Conservation (phyloP, 2,113 vertebrate species). For the Canis aureus region DNA sequence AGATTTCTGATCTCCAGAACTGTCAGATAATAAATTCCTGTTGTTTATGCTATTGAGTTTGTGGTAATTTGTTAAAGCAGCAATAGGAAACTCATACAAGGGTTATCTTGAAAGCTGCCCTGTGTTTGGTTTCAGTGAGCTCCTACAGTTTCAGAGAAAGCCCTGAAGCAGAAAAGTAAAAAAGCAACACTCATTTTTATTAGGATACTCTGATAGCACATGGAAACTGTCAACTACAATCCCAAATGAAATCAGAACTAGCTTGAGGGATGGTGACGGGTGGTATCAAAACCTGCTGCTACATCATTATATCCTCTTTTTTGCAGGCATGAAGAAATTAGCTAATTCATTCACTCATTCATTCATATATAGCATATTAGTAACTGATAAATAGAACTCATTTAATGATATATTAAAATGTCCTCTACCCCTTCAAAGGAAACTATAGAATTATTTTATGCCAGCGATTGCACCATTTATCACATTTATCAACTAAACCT, state of each 20-base stretch:
- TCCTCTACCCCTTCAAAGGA: not conserved
- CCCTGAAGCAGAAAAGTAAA: not conserved
- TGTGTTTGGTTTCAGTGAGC: not conserved
- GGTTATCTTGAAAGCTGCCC: not conserved
- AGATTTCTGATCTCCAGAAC: not conserved
- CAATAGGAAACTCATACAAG: not conserved
- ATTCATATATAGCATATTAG: not conserved
- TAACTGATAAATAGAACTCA: not conserved
- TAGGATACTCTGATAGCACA: not conserved
- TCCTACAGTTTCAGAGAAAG: not conserved
- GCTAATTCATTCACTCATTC: not conserved
- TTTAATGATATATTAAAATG: not conserved
- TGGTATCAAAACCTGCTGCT: not conserved
- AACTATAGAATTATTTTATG: not conserved
- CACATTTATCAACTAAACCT: not conserved
- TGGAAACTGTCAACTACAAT: not conserved
- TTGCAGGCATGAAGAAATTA: not conserved
- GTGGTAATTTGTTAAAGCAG: not conserved
- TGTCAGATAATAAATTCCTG: not conserved
- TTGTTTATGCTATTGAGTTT: not conserved
- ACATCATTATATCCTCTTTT: not conserved
- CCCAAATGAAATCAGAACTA: not conserved
- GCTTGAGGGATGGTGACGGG: not conserved
- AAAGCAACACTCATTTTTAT: not conserved
- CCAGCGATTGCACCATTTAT: not conserved